Percentiles rank a stretch among this genome's conserved stretches.
These are phyloP conservation scores for Papilio aristodemus DNA, from an alignment of 1,140 invertebrate genomes.

Conservation along the genomic window DNA sequence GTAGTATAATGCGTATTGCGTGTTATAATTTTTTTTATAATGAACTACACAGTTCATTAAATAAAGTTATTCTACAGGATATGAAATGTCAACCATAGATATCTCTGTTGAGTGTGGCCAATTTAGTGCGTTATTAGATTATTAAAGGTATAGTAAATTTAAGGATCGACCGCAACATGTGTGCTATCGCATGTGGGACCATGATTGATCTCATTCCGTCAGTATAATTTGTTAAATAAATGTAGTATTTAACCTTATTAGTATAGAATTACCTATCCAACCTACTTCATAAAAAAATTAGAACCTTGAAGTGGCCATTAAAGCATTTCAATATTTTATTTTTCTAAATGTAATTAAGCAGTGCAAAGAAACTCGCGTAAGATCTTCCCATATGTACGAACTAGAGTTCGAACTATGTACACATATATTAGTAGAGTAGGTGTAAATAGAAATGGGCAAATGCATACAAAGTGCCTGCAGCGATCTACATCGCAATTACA, in stretches of 20 bases:
- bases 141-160: constrained; percentile 25
- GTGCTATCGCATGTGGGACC: not conserved
- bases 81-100: constrained; percentile 35
- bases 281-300: too few relatives aligned
- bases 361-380: too few relatives aligned
- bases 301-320: too few relatives aligned
- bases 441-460: constrained; percentile 39
- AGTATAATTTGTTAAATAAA: not conserved
- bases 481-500: constrained; percentile 34
- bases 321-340: too few relatives aligned
- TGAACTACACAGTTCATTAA: constrained; percentile 42
- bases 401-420: not conserved
- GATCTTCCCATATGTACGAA: too few relatives aligned
- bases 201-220: not conserved
- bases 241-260: too few relatives aligned
- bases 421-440: not conserved
- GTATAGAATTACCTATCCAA: too few relatives aligned
- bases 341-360: too few relatives aligned
- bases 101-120: not conserved
- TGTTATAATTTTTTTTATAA: constrained; percentile 35
- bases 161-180: constrained; percentile 35
- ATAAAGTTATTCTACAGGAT: constrained; percentile 43
- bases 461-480: constrained; percentile 41
- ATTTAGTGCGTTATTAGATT: constrained; percentile 30
- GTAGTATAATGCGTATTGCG: constrained; percentile 30